Percentiles rank a stretch among this genome's conserved stretches.
Conservation (phyloP, 92 coral and sea anemone species). For the Phenganax stokvisi region DNA sequence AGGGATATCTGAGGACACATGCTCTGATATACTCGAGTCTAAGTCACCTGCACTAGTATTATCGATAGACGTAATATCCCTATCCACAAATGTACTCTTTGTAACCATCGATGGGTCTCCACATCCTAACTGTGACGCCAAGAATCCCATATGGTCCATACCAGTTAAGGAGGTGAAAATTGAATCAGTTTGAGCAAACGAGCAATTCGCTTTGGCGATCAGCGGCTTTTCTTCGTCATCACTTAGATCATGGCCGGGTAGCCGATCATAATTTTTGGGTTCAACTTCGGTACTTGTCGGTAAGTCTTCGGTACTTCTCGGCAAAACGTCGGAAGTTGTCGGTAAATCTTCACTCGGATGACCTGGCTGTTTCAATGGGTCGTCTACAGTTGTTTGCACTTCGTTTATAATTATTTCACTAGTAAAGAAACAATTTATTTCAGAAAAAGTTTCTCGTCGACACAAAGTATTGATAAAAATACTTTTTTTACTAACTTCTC, state of each 20-base stretch:
- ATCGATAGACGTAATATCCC: neutral
- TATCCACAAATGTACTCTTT: neutral
- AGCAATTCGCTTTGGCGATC: neutral
- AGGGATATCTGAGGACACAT: neutral
- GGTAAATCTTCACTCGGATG: neutral
- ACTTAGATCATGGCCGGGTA: neutral
- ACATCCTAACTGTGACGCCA: conserved; percentile 20
- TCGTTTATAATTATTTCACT: conserved; percentile 8
- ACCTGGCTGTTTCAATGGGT: neutral
- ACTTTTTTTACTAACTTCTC: neutral
- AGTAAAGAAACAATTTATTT: conserved; percentile 13
- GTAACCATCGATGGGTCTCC: conserved; percentile 10
- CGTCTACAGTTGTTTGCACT: conserved; percentile 9
- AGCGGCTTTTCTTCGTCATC: conserved; percentile 8
- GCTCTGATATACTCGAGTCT: neutral
- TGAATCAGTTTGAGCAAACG: neutral
- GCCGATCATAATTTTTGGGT: neutral
- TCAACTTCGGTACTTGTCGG: neutral
- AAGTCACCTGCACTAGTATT: neutral
- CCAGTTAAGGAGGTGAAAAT: neutral
- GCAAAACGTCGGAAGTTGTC: neutral
- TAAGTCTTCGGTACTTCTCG: conserved; percentile 12
- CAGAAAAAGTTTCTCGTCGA: neutral
- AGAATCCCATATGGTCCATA: conserved; percentile 25
- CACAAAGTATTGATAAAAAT: neutral